Conservation (phyloP, 2,797 vertebrate species). For the Graptemys geographica region DNA sequence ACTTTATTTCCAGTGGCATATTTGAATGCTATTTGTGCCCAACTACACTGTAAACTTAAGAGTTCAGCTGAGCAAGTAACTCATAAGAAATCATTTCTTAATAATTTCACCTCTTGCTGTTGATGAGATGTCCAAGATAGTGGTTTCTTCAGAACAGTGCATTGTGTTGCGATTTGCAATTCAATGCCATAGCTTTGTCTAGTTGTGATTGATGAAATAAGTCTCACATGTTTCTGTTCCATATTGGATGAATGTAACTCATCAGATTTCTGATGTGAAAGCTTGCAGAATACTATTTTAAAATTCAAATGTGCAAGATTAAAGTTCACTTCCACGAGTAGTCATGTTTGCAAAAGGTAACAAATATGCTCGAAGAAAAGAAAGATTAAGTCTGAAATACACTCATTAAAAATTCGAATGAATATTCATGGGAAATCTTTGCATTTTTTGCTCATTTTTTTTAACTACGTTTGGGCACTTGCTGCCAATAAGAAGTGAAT, state of each 20-base stretch:
- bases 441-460: neutral
- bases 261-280: too few species aligned
- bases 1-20: too few species aligned
- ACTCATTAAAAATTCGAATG: neutral
- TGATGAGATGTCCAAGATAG: neutral
- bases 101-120: neutral
- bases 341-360: neutral
- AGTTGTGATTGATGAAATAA: neutral
- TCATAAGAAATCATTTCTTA: neutral
- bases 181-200: neutral
- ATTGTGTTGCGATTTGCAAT: neutral
- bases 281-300: neutral
- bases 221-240: neutral
- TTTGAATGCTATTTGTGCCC: too few species aligned
- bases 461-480: neutral
- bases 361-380: neutral
- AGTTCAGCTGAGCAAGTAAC: too few species aligned
- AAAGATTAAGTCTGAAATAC: neutral
- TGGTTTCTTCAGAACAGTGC: neutral
- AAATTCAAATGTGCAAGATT: neutral
- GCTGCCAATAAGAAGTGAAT: neutral
- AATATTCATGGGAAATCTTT: neutral
- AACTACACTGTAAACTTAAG: too few species aligned
- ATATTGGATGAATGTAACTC: neutral
- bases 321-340: neutral